Conservation (phyloP, 2,888 invertebrate species). For the Thereva nobilitata region DNA sequence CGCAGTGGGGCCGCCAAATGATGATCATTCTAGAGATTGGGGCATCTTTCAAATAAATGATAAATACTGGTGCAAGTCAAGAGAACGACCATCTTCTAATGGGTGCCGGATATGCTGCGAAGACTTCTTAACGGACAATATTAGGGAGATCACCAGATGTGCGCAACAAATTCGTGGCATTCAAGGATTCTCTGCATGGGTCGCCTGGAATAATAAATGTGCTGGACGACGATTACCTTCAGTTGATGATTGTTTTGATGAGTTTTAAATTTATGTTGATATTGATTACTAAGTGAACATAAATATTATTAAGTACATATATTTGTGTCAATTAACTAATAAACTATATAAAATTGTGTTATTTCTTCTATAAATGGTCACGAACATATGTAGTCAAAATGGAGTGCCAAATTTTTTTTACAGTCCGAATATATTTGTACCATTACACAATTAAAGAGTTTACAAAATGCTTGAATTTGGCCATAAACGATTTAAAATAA, state of each 20-base stretch:
- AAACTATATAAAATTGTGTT: too few relatives aligned
- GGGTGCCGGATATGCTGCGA: slow-evolving; percentile 53
- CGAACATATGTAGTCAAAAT: too few relatives aligned
- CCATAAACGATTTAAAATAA: too few relatives aligned
- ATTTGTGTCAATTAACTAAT: too few relatives aligned
- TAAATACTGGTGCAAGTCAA: slow-evolving; percentile 52
- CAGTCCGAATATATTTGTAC: too few relatives aligned
- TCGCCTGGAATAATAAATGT: slow-evolving; percentile 44
- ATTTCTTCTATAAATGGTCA: too few relatives aligned
- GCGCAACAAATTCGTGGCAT: slow-evolving; percentile 42
- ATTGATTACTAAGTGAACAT: too few relatives aligned
- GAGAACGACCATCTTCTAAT: slow-evolving; percentile 48
- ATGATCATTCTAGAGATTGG: slow-evolving; percentile 59
- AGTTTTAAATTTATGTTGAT: too few relatives aligned
- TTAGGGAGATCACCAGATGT: slow-evolving; percentile 47
- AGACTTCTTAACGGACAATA: slow-evolving; percentile 52
- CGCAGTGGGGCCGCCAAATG: slow-evolving; percentile 58
- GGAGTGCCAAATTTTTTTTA: too few relatives aligned
- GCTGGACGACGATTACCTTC: slow-evolving; percentile 5
- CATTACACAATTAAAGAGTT: too few relatives aligned
- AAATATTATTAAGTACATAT: too few relatives aligned
- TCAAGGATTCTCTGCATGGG: slow-evolving; percentile 46
- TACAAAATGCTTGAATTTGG: too few relatives aligned
- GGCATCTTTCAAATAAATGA: slow-evolving; percentile 58
- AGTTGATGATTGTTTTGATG: slow-evolving; percentile 15